These are phyloP conservation scores for Cosmia pyralina DNA, from an alignment of 2,888 invertebrate species.

Conservation along the genomic window DNA sequence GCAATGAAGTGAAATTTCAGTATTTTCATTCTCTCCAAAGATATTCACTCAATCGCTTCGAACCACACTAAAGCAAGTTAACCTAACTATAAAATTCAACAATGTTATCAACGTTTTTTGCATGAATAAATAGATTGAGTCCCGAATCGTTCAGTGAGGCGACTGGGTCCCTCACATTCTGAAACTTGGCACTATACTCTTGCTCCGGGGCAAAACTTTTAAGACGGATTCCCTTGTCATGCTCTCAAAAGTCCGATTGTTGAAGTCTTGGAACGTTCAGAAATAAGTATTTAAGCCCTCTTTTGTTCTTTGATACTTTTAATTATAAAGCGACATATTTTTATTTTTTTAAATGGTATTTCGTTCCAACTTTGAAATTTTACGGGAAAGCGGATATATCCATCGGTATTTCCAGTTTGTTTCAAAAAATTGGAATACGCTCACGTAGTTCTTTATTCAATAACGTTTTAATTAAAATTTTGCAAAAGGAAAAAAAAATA, in stretches of 20 bases:
- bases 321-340: constrained; percentile 30
- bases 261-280: constrained; percentile 32
- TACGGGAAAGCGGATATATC: neutral
- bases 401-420: constrained; percentile 5
- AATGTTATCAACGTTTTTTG: constrained; percentile 51
- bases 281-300: constrained; percentile 49
- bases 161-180: constrained; percentile 36
- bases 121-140: constrained; percentile 53
- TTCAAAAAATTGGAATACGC: neutral
- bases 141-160: constrained; percentile 38
- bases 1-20: constrained; percentile 9
- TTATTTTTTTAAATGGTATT: neutral
- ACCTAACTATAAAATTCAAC: constrained; percentile 48
- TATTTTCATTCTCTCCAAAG: neutral
- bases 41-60: constrained; percentile 13
- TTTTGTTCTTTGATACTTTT: constrained; percentile 38
- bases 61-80: constrained; percentile 38
- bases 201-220: constrained; percentile 45
- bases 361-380: neutral
- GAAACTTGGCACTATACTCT: constrained; percentile 37
- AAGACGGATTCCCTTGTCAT: constrained; percentile 46
- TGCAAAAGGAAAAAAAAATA: neutral
- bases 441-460: neutral
- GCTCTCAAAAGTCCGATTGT: constrained; percentile 36
- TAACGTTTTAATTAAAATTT: constrained; percentile 11